phyloP scores from a whole-genome alignment of 2,888 invertebrate genomes.

The Volucella zonaria region DNA sequence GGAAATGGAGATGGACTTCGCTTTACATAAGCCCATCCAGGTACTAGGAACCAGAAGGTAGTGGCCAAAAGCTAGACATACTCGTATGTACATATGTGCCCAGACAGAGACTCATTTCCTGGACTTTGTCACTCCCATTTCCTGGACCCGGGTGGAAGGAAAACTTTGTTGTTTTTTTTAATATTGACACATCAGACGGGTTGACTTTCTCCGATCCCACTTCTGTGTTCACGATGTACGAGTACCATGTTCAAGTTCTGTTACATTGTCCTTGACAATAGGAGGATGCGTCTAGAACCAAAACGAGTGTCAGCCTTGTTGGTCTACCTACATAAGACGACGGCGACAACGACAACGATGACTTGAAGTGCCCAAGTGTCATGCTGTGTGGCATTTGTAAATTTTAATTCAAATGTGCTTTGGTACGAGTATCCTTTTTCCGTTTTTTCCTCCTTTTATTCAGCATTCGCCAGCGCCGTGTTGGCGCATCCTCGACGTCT shows the following conservation, averaged over 20 bases:
- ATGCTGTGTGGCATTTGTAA: slow-evolving; percentile 63
- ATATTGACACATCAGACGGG: slow-evolving; percentile 26
- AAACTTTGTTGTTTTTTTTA: not conserved
- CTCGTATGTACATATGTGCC: not conserved
- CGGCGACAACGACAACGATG: not conserved
- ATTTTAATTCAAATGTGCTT: slow-evolving; percentile 55
- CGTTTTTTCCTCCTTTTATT: slow-evolving; percentile 17
- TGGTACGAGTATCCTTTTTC: slow-evolving; percentile 36
- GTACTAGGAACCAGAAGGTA: slow-evolving; percentile 21
- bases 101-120: slow-evolving; percentile 57
- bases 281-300: slow-evolving; percentile 1
- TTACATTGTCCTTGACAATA: slow-evolving; percentile 65
- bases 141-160: slow-evolving; percentile 47
- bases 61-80: no score
- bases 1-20: no score
- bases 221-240: slow-evolving; percentile 5
- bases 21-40: slow-evolving; percentile 10
- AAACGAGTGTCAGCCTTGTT: slow-evolving; percentile 39
- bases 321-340: slow-evolving; percentile 16
- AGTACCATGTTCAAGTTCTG: slow-evolving; percentile 39
- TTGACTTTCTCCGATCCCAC: not conserved
- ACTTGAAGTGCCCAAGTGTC: slow-evolving; percentile 63
- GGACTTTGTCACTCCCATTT: slow-evolving; percentile 60
- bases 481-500: not conserved
- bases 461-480: not conserved